Conservation (phyloP, 2,113 vertebrate species). For the Melanerpes formicivorus region DNA sequence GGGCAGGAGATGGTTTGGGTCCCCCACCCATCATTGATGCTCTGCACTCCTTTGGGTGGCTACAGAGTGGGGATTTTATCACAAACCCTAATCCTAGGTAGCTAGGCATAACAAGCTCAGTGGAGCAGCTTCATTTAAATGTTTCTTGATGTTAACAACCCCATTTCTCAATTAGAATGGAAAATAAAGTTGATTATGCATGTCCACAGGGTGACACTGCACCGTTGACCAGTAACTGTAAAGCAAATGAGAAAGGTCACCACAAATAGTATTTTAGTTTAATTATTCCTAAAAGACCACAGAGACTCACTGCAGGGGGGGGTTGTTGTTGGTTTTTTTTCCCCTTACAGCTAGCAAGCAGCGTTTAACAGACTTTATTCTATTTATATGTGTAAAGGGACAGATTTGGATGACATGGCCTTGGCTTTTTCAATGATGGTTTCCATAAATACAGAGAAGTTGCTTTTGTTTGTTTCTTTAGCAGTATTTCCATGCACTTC, state of each 20-base stretch:
- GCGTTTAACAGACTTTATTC: slow-evolving; percentile 6
- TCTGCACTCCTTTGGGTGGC: rapidly evolving
- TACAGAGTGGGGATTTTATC: background rate
- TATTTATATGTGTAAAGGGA: background rate
- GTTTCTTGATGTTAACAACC: slow-evolving; percentile 72
- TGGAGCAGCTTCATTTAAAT: slow-evolving; percentile 55
- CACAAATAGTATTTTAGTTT: slow-evolving; percentile 56
- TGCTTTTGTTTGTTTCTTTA: background rate
- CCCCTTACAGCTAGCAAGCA: background rate
- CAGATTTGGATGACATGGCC: background rate
- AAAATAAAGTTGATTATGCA: slow-evolving; percentile 72
- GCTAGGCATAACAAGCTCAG: slow-evolving; percentile 15
- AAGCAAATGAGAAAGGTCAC: slow-evolving; percentile 70
- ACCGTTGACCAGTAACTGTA: slow-evolving; percentile 66
- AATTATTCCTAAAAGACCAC: slow-evolving; percentile 51
- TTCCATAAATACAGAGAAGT: background rate
- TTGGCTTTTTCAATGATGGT: background rate
- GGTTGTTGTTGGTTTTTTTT: background rate
- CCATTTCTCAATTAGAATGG: slow-evolving; percentile 72
- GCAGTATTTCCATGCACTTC: background rate
- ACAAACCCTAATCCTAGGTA: background rate
- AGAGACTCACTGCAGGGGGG: background rate
- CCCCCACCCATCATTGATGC: background rate
- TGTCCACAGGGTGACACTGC: slow-evolving; percentile 67
- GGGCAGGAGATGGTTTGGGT: background rate